Evolutionary conservation across 2,888 invertebrate genomes (phyloP), one percentile per base, ranked within the genome.

Genomic region (Dione juno): DNA sequence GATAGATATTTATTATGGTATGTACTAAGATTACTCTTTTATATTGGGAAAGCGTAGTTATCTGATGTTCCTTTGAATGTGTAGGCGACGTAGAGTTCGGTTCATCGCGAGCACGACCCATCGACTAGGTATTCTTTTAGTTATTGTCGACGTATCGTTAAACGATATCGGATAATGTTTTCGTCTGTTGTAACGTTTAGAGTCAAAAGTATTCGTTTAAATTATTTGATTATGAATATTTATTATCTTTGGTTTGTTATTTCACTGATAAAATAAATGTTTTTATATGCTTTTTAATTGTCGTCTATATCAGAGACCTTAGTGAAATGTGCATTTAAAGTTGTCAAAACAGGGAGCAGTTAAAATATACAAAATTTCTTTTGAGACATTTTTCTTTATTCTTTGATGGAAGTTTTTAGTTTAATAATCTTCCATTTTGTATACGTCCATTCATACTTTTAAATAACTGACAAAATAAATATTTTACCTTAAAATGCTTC

Each of bases 1-100:
- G 87, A 88, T 89, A 88, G 88, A 89, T 89, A 87, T 89, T 88
- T 89, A 89, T 89, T 85, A 84, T 81, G 84, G 82, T 86, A 84
- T 82, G 80, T 84, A 84, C 82, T 83, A 83, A 84, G 86, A 83
- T 86, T 83, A 83, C 83, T 85, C 84, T 84, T 83, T 83, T 84
- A 82, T 85, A 84, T 84, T 82, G 85, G 79, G 80, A 81, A 75
- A 81, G 81, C 78, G 81, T 81, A 82, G 82, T 78, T 81, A 77
- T 81, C 80, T 78, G 77, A 81, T 79, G 80, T 81, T 84, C 81
- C 81, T 84, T 83, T 82, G 77, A 80, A 80, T 80, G 79, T 80
- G 76, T 81, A 79, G 80, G 78, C 76, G 75, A 77, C 73, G 76
- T 80, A 80, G 28, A 28, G 82, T 76, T 78, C 76, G 75, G 80